Conservation (phyloP, 2,113 vertebrate species). For the Piprites chloris region DNA sequence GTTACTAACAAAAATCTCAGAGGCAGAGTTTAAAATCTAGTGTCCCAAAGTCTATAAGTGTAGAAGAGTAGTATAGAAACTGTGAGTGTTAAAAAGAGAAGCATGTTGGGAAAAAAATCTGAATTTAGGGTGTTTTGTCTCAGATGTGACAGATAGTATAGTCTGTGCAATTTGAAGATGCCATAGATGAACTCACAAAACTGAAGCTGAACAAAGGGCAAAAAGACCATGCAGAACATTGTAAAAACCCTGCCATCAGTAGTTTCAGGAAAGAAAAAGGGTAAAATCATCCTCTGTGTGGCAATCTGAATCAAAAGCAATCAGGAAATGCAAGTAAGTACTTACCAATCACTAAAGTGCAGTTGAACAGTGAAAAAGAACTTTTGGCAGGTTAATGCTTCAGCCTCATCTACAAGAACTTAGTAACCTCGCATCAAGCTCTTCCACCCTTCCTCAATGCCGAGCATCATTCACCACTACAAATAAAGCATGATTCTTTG, state of each 20-base stretch:
- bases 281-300: background rate
- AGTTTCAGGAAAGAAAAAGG: background rate
- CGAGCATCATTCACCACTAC: background rate
- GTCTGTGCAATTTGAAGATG: background rate
- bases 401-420: background rate
- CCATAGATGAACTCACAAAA: background rate
- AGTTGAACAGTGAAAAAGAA: background rate
- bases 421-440: background rate
- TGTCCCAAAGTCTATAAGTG: background rate
- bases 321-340: conserved; percentile 25
- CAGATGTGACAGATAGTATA: background rate
- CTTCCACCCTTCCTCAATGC: background rate
- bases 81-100: background rate
- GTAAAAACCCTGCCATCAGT: background rate
- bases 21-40: background rate
- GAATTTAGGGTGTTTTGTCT: background rate
- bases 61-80: background rate
- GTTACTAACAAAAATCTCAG: background rate
- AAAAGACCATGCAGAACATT: background rate
- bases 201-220: background rate
- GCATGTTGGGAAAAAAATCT: background rate
- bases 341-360: conserved; percentile 45
- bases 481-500: background rate
- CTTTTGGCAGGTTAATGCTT: background rate
- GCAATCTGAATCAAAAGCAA: conserved; percentile 51